Base-by-base conservation (phyloP, 1,140 invertebrate species). In the Drosophila nebulosa region DNA sequence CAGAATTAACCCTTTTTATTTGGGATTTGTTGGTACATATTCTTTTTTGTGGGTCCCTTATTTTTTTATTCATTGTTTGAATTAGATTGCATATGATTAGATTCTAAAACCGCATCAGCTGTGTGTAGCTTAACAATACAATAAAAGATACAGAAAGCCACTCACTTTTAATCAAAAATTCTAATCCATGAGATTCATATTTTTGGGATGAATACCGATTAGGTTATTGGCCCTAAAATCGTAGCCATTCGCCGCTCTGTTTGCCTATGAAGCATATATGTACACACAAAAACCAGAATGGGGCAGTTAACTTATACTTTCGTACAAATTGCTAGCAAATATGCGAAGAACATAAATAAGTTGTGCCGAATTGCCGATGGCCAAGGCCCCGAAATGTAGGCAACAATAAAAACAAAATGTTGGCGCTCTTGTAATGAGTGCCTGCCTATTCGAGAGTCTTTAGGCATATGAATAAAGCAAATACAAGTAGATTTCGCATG, bases 301-400 rank as follows among this genome's bases (percentile, higher is more conserved):
- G 63, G 78, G 62, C 79, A 78, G 71, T 78, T 71, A 78, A 68
- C 69, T 53, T 70, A 64, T 81, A 83, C 16, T 53, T 63, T 52
- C 46, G 46, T 52, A 74, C 80, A 86, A 86, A 86, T 81, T 86
- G 83, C 73, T 67, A 64, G 74, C 83, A 86, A 86, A 86, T 86
- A 88, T 86, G 78, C 76, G 74, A 59, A 72, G 55, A 72, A 86
- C 74, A 86, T 86, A 86, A 86, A 86, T 81, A 86, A 86, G 62
- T 58, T 21, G 32, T 16, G 22, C 27, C 26, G 35, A 18, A 22
- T 36, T 3, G 30, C 35, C 50, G 21, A 32, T 21, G 16, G 27
- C 50, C 58, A 58, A 50, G 39, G 56, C 42, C 59, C 51, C 5
- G 53, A 67, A 84, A 79, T 79, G 59, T 84, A 66, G 70, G 77